These are phyloP conservation scores for Rhagonycha fulva DNA, from an alignment of 2,888 invertebrate species.

Conservation along the genomic window DNA sequence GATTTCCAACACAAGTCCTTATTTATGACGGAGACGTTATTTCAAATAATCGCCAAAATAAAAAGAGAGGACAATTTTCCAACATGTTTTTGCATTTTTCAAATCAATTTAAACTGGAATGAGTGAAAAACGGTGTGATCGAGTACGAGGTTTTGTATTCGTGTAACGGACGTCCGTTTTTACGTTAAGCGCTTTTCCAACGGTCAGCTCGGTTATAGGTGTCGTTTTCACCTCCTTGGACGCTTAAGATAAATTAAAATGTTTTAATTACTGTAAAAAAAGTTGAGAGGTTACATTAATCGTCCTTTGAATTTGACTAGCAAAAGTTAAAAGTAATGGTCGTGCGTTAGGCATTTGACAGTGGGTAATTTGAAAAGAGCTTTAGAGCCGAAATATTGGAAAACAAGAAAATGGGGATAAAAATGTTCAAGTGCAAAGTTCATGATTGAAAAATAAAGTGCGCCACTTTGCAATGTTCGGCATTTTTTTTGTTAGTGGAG, in stretches of 20 bases:
- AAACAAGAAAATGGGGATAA: constrained; percentile 21
- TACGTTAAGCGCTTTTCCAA: not conserved
- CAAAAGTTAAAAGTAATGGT: not conserved
- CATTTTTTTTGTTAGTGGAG: not conserved
- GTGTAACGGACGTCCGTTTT: not conserved
- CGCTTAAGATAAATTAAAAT: not conserved
- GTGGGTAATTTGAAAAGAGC: constrained; percentile 21
- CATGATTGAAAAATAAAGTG: constrained; percentile 21
- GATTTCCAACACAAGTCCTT: not conserved
- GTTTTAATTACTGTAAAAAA: not conserved
- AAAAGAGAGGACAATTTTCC: not conserved
- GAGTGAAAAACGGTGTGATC: not conserved
- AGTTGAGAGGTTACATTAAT: not conserved
- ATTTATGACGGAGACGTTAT: not conserved
- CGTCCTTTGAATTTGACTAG: not conserved
- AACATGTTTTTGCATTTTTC: not conserved
- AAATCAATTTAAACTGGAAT: not conserved
- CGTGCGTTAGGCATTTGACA: constrained; percentile 9
- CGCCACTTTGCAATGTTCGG: constrained; percentile 12
- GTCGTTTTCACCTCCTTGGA: not conserved
- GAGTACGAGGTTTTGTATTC: not conserved
- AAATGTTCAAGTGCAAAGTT: constrained; percentile 27
- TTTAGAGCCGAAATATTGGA: constrained; percentile 18
- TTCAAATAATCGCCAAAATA: not conserved
- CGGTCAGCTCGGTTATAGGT: not conserved